These are phyloP conservation scores for Tinea semifulvella DNA, from an alignment of 2,888 invertebrate genomes.

Conservation along the genomic window DNA sequence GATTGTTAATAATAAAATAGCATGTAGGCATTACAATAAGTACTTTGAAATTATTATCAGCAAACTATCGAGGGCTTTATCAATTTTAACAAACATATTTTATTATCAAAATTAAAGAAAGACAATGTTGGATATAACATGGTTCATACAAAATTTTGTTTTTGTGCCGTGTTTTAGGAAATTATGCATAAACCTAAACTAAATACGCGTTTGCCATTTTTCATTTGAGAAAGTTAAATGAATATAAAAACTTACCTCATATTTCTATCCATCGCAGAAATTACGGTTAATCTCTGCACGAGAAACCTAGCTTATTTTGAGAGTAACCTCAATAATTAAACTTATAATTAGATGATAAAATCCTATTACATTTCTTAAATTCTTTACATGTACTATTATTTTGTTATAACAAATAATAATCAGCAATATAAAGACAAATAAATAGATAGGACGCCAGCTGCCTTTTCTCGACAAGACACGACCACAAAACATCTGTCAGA, in stretches of 20 bases:
- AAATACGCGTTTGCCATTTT: too few species aligned
- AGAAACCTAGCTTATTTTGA: background rate
- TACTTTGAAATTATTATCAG: too few species aligned
- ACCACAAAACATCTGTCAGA: constrained; percentile 26
- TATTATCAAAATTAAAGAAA: too few species aligned
- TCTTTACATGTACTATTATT: background rate
- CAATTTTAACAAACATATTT: too few species aligned
- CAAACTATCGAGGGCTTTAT: too few species aligned
- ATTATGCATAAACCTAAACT: too few species aligned
- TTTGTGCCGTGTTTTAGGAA: too few species aligned
- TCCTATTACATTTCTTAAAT: constrained; percentile 11
- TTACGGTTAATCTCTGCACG: constrained; percentile 13
- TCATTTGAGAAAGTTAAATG: constrained; percentile 4
- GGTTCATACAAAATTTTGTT: too few species aligned
- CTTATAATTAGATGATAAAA: constrained; percentile 29
- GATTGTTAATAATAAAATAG: too few species aligned
- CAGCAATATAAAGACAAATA: constrained; percentile 29
- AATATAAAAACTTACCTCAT: constrained; percentile 43
- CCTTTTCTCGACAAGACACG: constrained; percentile 22
- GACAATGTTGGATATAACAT: too few species aligned
- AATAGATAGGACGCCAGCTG: constrained; percentile 43
- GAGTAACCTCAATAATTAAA: background rate
- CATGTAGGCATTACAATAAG: too few species aligned
- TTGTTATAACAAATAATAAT: constrained; percentile 1
- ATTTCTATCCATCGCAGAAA: constrained; percentile 50